Conservation (phyloP, 2,113 vertebrate species). For the Cariama cristata region DNA sequence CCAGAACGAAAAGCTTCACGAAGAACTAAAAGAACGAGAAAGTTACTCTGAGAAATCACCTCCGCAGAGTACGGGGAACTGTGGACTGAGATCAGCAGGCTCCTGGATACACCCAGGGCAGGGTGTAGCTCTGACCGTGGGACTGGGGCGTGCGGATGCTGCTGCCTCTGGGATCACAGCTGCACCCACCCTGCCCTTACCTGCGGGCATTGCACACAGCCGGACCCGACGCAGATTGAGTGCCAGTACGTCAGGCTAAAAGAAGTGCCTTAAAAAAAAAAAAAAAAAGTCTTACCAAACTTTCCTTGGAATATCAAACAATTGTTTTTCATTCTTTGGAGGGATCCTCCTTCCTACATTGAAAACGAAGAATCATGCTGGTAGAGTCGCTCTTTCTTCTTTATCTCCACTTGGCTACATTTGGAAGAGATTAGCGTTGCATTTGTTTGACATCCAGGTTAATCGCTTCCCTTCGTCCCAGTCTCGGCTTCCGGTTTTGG, state of each 20-base stretch:
- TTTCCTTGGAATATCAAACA: neutral
- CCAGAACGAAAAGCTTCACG: neutral
- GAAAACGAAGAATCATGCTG: neutral
- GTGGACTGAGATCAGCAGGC: rapidly evolving
- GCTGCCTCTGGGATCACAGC: rapidly evolving
- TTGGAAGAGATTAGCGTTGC: slow-evolving; percentile 57
- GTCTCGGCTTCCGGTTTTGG: slow-evolving; percentile 23
- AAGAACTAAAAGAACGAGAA: neutral
- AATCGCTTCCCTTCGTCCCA: slow-evolving; percentile 46
- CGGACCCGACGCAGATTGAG: rapidly evolving
- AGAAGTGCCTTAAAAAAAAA: neutral
- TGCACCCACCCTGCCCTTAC: rapidly evolving
- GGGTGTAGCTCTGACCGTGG: neutral
- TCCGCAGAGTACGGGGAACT: neutral
- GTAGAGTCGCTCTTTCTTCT: neutral
- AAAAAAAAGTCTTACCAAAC: neutral
- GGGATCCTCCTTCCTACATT: neutral
- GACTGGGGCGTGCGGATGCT: rapidly evolving
- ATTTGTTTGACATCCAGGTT: slow-evolving; percentile 56
- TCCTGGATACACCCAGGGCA: neutral
- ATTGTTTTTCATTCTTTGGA: neutral
- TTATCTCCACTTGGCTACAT: slow-evolving; percentile 26
- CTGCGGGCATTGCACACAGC: neutral
- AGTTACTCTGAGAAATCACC: neutral
- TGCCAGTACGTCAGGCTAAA: neutral